These are phyloP conservation scores for Linyphia triangularis DNA, from an alignment of 2,888 invertebrate species.

Conservation along the genomic window DNA sequence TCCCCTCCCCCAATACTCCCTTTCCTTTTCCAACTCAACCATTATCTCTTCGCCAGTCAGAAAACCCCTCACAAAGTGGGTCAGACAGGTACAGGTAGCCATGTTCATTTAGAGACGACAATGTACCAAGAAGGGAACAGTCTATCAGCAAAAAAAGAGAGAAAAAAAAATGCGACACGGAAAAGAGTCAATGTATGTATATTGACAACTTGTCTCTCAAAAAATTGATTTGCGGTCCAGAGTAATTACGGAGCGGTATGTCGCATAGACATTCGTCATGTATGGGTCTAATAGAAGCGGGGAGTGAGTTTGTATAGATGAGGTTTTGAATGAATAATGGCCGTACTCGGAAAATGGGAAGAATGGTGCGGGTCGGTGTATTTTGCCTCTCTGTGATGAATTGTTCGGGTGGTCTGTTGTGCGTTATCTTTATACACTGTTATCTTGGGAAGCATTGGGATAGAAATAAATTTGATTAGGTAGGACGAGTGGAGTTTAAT, in stretches of 20 bases:
- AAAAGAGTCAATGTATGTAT: slow-evolving; percentile 45
- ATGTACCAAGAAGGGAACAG: background rate
- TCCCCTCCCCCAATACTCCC: background rate
- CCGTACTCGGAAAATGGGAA: slow-evolving; percentile 16
- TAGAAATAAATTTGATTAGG: background rate
- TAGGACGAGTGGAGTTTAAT: background rate
- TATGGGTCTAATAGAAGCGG: slow-evolving; percentile 30
- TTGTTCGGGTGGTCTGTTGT: slow-evolving; percentile 28
- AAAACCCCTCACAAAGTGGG: slow-evolving; percentile 14
- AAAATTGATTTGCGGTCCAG: slow-evolving; percentile 56
- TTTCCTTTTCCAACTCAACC: background rate
- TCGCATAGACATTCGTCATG: slow-evolving; percentile 49
- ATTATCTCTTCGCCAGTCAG: slow-evolving; percentile 28
- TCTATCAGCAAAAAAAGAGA: background rate
- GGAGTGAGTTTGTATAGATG: slow-evolving; percentile 44
- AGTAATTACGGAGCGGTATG: slow-evolving; percentile 55
- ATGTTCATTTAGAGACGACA: slow-evolving; percentile 34
- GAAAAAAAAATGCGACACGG: background rate
- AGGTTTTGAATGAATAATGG: slow-evolving; percentile 47
- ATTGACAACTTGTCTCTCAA: slow-evolving; percentile 41
- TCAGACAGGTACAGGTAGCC: slow-evolving; percentile 57
- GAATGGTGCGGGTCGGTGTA: background rate
- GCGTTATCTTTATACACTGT: slow-evolving; percentile 21
- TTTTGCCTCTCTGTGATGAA: slow-evolving; percentile 18
- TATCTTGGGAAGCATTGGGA: background rate